These are phyloP conservation scores for Antheraea yamamai DNA, from an alignment of 2,888 invertebrate genomes.

Conservation along the genomic window DNA sequence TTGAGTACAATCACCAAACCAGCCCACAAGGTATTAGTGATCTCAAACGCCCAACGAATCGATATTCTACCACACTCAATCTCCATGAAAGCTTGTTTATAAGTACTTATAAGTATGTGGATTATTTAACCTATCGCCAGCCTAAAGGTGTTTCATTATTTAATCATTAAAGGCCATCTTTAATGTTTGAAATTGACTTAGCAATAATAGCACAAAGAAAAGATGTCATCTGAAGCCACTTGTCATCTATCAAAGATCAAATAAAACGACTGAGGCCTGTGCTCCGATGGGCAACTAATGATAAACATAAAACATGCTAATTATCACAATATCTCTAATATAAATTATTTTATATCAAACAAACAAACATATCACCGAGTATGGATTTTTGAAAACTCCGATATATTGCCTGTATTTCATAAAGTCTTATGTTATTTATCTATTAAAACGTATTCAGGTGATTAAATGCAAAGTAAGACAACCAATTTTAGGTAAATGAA, in stretches of 20 bases:
- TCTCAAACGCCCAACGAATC: too few species aligned
- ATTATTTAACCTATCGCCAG: background rate
- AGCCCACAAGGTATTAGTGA: too few species aligned
- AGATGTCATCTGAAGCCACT: slow-evolving; percentile 4
- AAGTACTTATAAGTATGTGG: background rate
- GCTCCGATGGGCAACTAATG: slow-evolving; percentile 57
- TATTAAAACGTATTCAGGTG: too few species aligned
- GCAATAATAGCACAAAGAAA: background rate
- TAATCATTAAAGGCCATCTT: background rate
- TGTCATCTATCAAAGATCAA: slow-evolving; percentile 13
- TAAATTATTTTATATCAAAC: background rate
- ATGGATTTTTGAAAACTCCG: background rate
- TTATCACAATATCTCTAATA: slow-evolving; percentile 12
- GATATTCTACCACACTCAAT: too few species aligned
- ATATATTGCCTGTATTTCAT: background rate
- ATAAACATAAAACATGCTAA: slow-evolving; percentile 47
- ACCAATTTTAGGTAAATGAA: too few species aligned
- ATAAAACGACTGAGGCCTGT: slow-evolving; percentile 48
- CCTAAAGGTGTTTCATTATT: background rate
- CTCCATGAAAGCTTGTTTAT: too few species aligned
- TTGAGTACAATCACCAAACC: too few species aligned
- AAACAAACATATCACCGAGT: background rate
- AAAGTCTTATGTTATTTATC: too few species aligned
- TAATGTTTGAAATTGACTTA: background rate
- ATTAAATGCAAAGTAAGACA: too few species aligned